Conservation (phyloP, 2,888 invertebrate genomes). For the Pasiphila rectangulata region DNA sequence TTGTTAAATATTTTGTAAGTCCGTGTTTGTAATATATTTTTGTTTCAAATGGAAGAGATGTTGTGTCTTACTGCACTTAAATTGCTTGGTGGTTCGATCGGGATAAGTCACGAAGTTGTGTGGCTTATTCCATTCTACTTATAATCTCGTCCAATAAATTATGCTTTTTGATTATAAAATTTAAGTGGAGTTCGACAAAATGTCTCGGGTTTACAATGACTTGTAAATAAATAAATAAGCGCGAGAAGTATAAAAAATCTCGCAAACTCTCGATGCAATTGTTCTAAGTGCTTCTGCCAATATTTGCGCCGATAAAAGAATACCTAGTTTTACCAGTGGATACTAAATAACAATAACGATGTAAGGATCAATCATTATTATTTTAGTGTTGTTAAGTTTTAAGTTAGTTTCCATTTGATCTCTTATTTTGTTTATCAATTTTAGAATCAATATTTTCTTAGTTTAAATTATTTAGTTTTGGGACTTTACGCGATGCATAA, state of each 20-base stretch:
- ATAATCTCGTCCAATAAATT: constrained; percentile 54
- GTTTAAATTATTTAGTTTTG: constrained; percentile 64
- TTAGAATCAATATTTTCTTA: constrained; percentile 57
- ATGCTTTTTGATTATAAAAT: constrained; percentile 56
- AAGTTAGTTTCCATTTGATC: constrained; percentile 73
- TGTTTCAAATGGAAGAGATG: constrained; percentile 57
- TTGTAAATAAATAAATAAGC: constrained; percentile 30
- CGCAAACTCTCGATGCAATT: constrained; percentile 9
- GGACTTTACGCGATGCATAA: constrained; percentile 25
- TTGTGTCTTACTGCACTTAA: constrained; percentile 81
- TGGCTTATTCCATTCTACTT: constrained; percentile 51
- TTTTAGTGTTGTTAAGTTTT: constrained; percentile 70
- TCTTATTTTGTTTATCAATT: constrained; percentile 72
- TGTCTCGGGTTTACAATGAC: constrained; percentile 44
- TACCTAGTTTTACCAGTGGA: constrained; percentile 24
- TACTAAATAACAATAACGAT: constrained; percentile 27
- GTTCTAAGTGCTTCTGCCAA: constrained; percentile 21
- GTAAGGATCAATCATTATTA: constrained; percentile 35
- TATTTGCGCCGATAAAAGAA: constrained; percentile 19
- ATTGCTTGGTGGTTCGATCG: constrained; percentile 71
- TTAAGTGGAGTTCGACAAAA: constrained; percentile 80
- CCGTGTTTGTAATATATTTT: constrained; percentile 55
- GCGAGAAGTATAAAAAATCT: constrained; percentile 30
- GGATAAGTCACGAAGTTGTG: constrained; percentile 46
- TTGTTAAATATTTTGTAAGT: constrained; percentile 79